Evolutionary conservation across 1,140 invertebrate genomes (phyloP), one percentile per base, ranked within the genome.

Genomic region (Drosophila novamexicana): DNA sequence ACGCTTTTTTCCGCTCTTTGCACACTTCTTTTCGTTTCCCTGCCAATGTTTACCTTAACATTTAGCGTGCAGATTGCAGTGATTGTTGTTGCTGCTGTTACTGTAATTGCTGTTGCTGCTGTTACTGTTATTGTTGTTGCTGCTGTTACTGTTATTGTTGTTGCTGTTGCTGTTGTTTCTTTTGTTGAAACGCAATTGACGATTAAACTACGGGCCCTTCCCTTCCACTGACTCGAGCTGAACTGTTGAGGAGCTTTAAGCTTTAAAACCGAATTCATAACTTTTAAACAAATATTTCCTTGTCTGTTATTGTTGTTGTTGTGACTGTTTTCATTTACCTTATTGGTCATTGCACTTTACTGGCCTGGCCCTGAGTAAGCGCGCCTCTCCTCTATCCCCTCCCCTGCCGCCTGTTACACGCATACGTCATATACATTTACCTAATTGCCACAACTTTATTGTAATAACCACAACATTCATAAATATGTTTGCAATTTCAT

Each of bases 301-400:
- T 52, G 45, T 14, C 7, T 40, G 61, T 52, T 56, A 10, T 22
- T 49, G n/a, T 63, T 64, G 7, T 61, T 61, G 22, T 34, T 62
- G 12, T 44, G 36, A 40, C 34, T 54, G 34, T 49, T 68, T 32
- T 8, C 49, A 42, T 42, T 54, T 49, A 16, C 53, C 12, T 42
- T 8, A 42, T 56, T 74, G 71, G 71, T 74, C 71, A 74, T 69
- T 74, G 71, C 71, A 56, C 71, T 74, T 39, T 49, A 59, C 6
- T 29, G 9, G 16, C 12, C 34, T 50, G 44, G 45, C 63, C 36
- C 65, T 61, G 57, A 57, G 68, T 16, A 37, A 29, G 16, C 7
- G 45, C 14, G 6, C 12, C 45, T 32, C 34, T 8, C 2, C 32
- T 36, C 16, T 6, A 7, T 12, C 22, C 10, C 22, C 12, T 7